phyloP scores from a whole-genome alignment of 1,140 invertebrate genomes.

The Scaptodrosophila lebanonensis region DNA sequence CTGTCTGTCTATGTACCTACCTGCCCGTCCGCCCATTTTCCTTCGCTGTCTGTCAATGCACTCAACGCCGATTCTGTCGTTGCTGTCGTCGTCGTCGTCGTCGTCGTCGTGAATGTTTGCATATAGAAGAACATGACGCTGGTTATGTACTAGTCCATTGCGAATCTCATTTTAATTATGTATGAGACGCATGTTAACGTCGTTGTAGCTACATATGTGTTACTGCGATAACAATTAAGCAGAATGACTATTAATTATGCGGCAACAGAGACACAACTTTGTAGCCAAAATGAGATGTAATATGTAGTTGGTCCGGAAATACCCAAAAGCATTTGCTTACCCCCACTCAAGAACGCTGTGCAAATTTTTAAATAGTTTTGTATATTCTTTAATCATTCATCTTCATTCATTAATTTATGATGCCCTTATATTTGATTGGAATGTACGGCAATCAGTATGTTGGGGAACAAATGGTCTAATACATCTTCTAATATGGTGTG shows the following conservation, averaged over 20 bases:
- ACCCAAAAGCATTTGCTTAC: constrained; percentile 23
- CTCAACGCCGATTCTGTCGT: constrained; percentile 1
- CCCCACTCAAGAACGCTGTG: neutral
- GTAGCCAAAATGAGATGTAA: too few relatives aligned
- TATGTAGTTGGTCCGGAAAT: too few relatives aligned
- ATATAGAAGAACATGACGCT: too few relatives aligned
- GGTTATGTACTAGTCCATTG: too few relatives aligned
- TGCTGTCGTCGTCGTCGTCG: constrained; percentile 3
- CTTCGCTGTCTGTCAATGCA: neutral
- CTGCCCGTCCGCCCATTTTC: constrained; percentile 3
- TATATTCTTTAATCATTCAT: too few relatives aligned
- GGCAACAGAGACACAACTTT: neutral
- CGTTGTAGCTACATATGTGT: constrained; percentile 40
- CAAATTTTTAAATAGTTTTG: too few relatives aligned
- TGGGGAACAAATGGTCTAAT: too few relatives aligned
- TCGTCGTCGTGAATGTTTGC: constrained; percentile 1
- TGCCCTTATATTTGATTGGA: too few relatives aligned
- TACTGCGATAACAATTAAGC: constrained; percentile 42
- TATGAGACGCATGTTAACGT: constrained; percentile 2
- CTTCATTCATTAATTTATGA: too few relatives aligned
- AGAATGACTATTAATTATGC: constrained; percentile 35
- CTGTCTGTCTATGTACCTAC: constrained; percentile 5
- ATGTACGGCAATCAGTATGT: too few relatives aligned
- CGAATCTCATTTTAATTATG: constrained; percentile 33
- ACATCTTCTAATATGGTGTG: too few relatives aligned